Evolutionary conservation across 2,797 vertebrate species (phyloP).

Genomic region (Chaunax sp.): DNA sequence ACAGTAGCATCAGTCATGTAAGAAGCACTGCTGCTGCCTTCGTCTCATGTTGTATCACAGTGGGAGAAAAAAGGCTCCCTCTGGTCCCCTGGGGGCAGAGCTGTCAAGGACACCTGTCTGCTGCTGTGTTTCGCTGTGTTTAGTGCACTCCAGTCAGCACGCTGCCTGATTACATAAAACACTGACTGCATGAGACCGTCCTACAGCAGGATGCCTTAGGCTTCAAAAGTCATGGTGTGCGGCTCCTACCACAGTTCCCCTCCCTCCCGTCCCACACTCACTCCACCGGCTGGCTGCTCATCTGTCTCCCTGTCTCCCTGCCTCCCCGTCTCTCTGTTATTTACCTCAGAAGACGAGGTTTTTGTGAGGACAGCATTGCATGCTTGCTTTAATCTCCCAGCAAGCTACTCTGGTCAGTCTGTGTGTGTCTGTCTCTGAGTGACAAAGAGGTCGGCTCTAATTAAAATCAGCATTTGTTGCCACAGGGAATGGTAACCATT

Average conservation of each 20-base stretch:
- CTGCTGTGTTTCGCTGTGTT: slow-evolving; percentile 67
- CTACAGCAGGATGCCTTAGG: slow-evolving; percentile 67
- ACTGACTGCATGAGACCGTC: slow-evolving; percentile 60
- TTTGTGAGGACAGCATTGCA: slow-evolving; percentile 26
- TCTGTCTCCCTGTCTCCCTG: slow-evolving; percentile 53
- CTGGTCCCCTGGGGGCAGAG: slow-evolving; percentile 46
- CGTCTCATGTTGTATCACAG: slow-evolving; percentile 55
- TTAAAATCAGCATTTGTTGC: slow-evolving; percentile 76
- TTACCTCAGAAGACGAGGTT: slow-evolving; percentile 34
- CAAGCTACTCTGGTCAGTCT: slow-evolving; percentile 43
- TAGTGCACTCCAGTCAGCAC: slow-evolving; percentile 61
- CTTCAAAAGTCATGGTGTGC: slow-evolving; percentile 58
- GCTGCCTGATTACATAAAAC: slow-evolving; percentile 71
- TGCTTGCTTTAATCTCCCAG: slow-evolving; percentile 19
- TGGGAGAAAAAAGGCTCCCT: slow-evolving; percentile 53
- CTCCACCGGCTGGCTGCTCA: slow-evolving; percentile 67
- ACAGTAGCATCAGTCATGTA: neutral
- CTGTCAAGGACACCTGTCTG: slow-evolving; percentile 76
- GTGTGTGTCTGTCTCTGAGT: slow-evolving; percentile 49
- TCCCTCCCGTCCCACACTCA: slow-evolving; percentile 50
- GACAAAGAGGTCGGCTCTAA: slow-evolving; percentile 73
- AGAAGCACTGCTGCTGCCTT: slow-evolving; percentile 31
- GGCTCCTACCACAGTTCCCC: slow-evolving; percentile 39
- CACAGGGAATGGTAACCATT: slow-evolving; percentile 61
- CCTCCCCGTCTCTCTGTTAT: slow-evolving; percentile 34